Evolutionary conservation across 2,797 vertebrate species (phyloP).

Genomic region (Anguilla megastoma): DNA sequence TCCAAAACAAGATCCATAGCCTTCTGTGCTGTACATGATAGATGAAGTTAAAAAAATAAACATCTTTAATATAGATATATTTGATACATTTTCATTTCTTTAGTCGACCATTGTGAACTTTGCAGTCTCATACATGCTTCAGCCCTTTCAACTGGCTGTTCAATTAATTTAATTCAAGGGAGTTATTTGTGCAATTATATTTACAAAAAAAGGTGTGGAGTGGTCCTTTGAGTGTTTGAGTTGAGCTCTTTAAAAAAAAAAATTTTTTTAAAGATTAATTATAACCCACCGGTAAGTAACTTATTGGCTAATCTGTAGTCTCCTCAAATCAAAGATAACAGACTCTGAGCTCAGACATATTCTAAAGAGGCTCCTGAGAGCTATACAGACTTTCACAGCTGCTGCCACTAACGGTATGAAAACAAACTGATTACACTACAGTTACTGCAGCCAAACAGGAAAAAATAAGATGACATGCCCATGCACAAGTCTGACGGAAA

Average conservation of each 20-base stretch:
- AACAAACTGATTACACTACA: constrained; percentile 36
- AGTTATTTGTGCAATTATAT: background rate
- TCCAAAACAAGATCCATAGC: too few relatives aligned
- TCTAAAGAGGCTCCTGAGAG: constrained; percentile 16
- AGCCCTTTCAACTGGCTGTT: background rate
- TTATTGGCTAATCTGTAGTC: constrained; percentile 11
- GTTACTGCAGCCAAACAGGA: constrained; percentile 26
- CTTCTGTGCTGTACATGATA: too few relatives aligned
- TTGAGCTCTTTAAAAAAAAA: background rate
- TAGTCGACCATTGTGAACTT: background rate
- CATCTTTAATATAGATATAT: background rate
- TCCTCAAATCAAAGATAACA: constrained; percentile 12
- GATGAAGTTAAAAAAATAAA: too few relatives aligned
- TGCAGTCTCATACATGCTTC: background rate
- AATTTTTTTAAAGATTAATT: background rate
- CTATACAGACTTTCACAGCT: background rate
- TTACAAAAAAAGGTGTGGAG: background rate
- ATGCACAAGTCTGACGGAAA: background rate
- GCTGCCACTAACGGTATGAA: background rate
- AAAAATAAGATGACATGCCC: background rate
- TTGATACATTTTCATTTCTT: background rate
- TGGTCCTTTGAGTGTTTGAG: background rate
- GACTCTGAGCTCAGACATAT: constrained; percentile 14
- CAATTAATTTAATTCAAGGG: background rate
- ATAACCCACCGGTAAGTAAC: constrained; percentile 5